A percentile compares a stretch with the other conserved stretches of the same genome.
phyloP scores from a whole-genome alignment of 2,888 invertebrate species.

The Drosophila lutescens region DNA sequence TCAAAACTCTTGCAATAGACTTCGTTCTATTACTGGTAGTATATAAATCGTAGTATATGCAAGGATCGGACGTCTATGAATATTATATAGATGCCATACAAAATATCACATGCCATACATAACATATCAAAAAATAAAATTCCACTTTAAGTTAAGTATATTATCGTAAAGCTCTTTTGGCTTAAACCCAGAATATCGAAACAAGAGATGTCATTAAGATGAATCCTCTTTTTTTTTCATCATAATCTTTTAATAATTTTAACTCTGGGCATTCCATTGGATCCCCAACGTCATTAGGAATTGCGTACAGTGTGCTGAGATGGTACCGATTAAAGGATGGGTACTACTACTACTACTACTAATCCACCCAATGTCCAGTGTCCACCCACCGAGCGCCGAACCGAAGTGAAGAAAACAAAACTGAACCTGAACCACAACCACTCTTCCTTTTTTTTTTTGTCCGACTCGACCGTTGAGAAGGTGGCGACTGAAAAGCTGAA shows the following conservation, averaged over 20 bases:
- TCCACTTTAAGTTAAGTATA: too few relatives aligned
- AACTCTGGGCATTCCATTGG: neutral
- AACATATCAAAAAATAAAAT: too few relatives aligned
- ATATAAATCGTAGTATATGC: neutral
- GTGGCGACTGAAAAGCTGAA: conserved; percentile 51
- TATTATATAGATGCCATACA: neutral
- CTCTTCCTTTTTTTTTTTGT: neutral
- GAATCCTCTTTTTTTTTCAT: neutral
- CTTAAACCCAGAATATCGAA: neutral
- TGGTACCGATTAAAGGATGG: conserved; percentile 23
- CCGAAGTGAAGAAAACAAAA: neutral
- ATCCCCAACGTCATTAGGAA: neutral
- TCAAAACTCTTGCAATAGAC: neutral
- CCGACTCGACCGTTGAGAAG: conserved; percentile 39
- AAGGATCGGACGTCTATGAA: neutral
- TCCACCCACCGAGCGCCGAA: conserved; percentile 2
- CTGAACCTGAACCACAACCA: too few relatives aligned
- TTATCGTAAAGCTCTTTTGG: too few relatives aligned
- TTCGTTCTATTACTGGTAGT: neutral
- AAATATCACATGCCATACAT: too few relatives aligned
- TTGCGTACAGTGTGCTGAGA: conserved; percentile 16
- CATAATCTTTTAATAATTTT: neutral
- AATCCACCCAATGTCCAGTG: conserved; percentile 18
- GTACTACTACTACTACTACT: conserved; percentile 7
- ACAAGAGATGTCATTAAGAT: neutral